Conservation (phyloP, 2,797 vertebrate genomes). For the Agapornis canus region DNA sequence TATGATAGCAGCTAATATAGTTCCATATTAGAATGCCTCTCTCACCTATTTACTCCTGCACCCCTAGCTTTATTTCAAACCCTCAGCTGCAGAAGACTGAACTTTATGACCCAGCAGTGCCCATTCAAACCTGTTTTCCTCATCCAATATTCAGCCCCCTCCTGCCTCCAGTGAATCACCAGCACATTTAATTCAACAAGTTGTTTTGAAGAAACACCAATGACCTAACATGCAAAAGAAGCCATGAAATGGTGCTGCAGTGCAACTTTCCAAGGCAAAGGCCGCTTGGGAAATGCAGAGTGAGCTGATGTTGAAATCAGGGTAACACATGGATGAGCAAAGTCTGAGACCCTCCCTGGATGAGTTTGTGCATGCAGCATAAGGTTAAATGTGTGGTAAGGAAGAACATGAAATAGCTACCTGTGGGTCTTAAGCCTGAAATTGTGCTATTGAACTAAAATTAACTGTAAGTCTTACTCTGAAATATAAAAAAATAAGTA, state of each 20-base stretch:
- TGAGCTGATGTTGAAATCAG: slow-evolving; percentile 42
- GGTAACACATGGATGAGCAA: not conserved
- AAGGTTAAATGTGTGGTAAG: not conserved
- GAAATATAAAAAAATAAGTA: not conserved
- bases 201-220: not conserved
- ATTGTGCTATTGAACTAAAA: not conserved
- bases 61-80: not conserved
- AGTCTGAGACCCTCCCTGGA: slow-evolving; percentile 16
- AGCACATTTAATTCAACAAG: not conserved
- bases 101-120: not conserved
- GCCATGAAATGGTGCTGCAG: not conserved
- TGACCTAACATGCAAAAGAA: not conserved
- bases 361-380: not conserved
- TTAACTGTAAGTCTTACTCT: not conserved
- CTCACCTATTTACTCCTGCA: not conserved
- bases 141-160: not conserved
- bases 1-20: not conserved
- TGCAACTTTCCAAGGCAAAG: slow-evolving; percentile 12
- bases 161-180: not conserved
- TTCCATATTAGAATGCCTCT: not conserved
- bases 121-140: not conserved
- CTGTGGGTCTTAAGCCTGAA: not conserved
- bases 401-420: not conserved
- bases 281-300: not conserved
- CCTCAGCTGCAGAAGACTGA: not conserved